Conservation (phyloP, 2,797 vertebrate species). For the Lepilemur ruficaudatus region DNA sequence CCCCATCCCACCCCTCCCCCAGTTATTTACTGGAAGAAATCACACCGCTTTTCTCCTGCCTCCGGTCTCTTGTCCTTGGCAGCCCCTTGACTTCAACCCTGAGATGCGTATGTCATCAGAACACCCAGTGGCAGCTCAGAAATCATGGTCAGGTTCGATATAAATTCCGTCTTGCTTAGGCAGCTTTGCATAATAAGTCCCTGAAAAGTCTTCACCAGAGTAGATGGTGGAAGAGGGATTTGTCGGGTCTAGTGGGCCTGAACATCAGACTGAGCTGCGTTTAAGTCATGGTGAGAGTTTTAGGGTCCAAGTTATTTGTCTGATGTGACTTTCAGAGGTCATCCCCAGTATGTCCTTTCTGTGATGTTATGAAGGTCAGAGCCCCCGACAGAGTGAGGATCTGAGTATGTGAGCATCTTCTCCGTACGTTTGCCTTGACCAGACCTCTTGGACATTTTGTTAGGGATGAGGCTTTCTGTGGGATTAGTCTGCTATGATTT, state of each 20-base stretch:
- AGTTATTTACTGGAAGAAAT: conserved; percentile 57
- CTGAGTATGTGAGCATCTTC: not conserved
- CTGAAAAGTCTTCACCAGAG: conserved; percentile 67
- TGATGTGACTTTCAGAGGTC: conserved; percentile 19
- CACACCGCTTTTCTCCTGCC: not conserved
- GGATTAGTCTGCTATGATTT: not conserved
- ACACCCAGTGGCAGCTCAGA: conserved; percentile 69
- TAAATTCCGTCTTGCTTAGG: conserved; percentile 72
- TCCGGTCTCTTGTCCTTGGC: conserved; percentile 63
- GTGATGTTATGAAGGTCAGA: not conserved
- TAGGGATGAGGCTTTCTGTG: not conserved
- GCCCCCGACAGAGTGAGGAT: not conserved
- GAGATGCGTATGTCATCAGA: conserved; percentile 60
- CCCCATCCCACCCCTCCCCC: accelerated
- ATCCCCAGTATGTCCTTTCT: not conserved
- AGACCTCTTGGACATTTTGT: not conserved
- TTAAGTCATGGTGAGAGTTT: conserved; percentile 42
- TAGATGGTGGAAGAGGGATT: conserved; percentile 48
- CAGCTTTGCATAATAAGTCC: conserved; percentile 76
- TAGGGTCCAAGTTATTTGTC: conserved; percentile 24
- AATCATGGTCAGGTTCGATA: conserved; percentile 73
- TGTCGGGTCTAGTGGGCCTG: conserved; percentile 40
- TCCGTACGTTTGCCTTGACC: not conserved
- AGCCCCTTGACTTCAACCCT: conserved; percentile 61
- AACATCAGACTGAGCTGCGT: not conserved